Evolutionary conservation across 2,113 vertebrate species (phyloP).

Genomic region (Melanocharis versteri): DNA sequence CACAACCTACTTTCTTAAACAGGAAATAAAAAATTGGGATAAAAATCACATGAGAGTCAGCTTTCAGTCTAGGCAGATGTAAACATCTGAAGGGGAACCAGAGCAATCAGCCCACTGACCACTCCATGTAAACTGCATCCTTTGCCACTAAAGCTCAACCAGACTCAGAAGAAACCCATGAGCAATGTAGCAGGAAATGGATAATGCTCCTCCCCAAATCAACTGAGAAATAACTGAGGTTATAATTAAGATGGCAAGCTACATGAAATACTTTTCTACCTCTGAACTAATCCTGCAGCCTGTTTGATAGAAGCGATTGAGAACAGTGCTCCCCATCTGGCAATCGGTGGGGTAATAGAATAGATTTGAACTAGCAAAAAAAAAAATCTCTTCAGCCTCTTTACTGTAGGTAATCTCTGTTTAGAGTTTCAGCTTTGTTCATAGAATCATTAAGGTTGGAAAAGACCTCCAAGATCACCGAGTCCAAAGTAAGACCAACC

Average conservation of each 20-base stretch:
- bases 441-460: background rate
- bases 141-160: background rate
- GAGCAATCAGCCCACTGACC: background rate
- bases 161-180: background rate
- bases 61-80: background rate
- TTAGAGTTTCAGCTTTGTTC: background rate
- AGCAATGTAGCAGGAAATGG: background rate
- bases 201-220: background rate
- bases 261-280: background rate
- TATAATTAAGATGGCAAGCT: background rate
- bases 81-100: background rate
- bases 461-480: background rate
- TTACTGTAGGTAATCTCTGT: background rate
- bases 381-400: background rate
- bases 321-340: background rate
- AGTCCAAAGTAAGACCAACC: background rate
- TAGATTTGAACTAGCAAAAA: background rate
- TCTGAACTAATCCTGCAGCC: background rate
- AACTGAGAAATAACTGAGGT: background rate
- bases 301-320: background rate
- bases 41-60: background rate
- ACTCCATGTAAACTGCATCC: accelerated
- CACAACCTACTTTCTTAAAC: background rate
- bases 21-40: background rate
- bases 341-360: accelerated